Evolutionary conservation across 2,113 vertebrate genomes (phyloP).

Genomic region (Rhinolophus sinicus): DNA sequence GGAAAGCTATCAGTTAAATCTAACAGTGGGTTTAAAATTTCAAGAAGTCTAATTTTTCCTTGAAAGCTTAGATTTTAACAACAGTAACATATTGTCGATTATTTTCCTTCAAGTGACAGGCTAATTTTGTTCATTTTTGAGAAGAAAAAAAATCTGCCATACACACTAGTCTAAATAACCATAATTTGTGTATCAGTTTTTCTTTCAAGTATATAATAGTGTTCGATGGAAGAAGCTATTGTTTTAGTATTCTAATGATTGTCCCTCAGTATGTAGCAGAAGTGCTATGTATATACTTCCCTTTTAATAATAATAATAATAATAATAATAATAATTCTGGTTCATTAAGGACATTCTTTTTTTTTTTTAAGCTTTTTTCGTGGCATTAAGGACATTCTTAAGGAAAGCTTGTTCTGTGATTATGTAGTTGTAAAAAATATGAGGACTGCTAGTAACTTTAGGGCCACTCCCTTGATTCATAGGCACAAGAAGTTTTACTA

Average conservation of each 20-base stretch:
- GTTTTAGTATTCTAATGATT: not conserved
- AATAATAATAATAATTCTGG: not conserved
- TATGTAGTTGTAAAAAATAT: not conserved
- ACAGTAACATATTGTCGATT: not conserved
- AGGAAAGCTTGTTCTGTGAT: not conserved
- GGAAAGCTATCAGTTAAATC: not conserved
- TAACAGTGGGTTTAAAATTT: not conserved
- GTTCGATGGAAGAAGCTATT: not conserved
- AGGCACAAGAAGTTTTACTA: not conserved
- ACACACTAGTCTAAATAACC: not conserved
- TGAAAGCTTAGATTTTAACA: not conserved
- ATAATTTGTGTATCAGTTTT: not conserved
- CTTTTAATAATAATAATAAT: not conserved
- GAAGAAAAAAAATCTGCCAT: not conserved
- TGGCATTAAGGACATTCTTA: not conserved
- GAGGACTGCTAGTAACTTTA: not conserved
- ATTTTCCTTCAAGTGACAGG: not conserved
- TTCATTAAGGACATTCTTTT: not conserved
- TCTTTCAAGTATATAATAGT: slow-evolving; percentile 25
- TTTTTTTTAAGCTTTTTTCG: not conserved
- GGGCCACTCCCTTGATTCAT: not conserved
- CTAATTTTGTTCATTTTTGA: not conserved
- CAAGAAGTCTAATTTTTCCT: not conserved
- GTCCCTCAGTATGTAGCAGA: not conserved
- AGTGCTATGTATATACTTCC: not conserved